Conservation (phyloP, 1,140 invertebrate genomes). For the Drosophila ironensis region DNA sequence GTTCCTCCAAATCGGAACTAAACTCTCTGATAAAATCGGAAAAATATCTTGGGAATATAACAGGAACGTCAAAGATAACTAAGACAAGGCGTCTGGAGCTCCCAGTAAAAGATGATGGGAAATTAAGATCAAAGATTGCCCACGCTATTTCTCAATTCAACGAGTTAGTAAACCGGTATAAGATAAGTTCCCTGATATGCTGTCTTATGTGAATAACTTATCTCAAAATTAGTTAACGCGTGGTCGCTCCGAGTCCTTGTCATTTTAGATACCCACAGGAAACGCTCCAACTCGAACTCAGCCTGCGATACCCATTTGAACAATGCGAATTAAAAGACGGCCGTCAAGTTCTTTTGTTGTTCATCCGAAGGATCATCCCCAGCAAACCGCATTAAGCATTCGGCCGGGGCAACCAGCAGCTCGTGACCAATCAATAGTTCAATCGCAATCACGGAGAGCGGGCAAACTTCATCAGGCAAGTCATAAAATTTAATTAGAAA, state of each 20-base stretch:
- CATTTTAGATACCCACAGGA: not conserved
- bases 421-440: conserved; percentile 53
- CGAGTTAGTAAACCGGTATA: too few relatives aligned
- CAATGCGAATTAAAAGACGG: conserved; percentile 20
- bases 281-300: too few relatives aligned
- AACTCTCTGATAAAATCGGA: not conserved
- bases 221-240: too few relatives aligned
- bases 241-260: not conserved
- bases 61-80: too few relatives aligned
- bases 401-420: conserved; percentile 12
- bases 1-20: too few relatives aligned
- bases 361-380: conserved; percentile 28
- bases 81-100: too few relatives aligned
- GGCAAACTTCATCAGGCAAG: conserved; percentile 64
- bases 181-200: too few relatives aligned
- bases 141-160: too few relatives aligned
- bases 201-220: too few relatives aligned
- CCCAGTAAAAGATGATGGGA: too few relatives aligned
- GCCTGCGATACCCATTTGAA: not conserved
- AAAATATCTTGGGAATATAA: too few relatives aligned
- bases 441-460: conserved; percentile 46
- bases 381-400: not conserved
- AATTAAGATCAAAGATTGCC: too few relatives aligned
- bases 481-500: conserved; percentile 78
- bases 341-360: conserved; percentile 7